Percentiles rank a stretch among this genome's conserved stretches.
Evolutionary conservation across 2,113 vertebrate species (phyloP).

Genomic region (Hippocampus guttulatus): DNA sequence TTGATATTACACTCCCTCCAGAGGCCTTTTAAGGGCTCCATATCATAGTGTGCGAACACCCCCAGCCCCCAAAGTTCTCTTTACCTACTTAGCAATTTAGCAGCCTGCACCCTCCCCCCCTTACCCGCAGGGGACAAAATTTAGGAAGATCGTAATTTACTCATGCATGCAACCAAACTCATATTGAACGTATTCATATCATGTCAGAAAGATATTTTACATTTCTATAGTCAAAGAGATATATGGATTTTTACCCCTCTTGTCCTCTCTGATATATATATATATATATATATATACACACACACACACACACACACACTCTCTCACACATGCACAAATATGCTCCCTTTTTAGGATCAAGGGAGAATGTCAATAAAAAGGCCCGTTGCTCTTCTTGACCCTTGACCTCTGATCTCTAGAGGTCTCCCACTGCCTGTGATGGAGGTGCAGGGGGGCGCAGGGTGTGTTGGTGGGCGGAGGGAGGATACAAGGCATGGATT

Average conservation of each 20-base stretch:
- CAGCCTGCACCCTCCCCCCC: slow-evolving; percentile 55
- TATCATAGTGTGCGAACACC: slow-evolving; percentile 70
- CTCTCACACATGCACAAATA: slow-evolving; percentile 30
- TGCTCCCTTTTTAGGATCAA: slow-evolving; percentile 45
- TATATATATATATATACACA: neutral
- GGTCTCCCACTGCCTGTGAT: slow-evolving; percentile 73
- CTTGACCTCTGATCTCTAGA: slow-evolving; percentile 81
- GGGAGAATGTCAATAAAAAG: slow-evolving; percentile 76
- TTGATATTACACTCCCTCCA: slow-evolving; percentile 84
- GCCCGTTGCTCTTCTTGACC: slow-evolving; percentile 75
- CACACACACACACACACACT: neutral
- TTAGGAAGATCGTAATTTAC: slow-evolving; percentile 26
- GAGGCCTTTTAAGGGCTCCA: slow-evolving; percentile 82
- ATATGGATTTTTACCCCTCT: neutral
- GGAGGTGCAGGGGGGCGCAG: slow-evolving; percentile 71
- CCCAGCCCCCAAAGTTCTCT: slow-evolving; percentile 76
- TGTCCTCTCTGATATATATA: slow-evolving; percentile 3
- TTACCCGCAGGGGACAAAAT: slow-evolving; percentile 28
- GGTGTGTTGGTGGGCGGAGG: slow-evolving; percentile 52
- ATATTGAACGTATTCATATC: neutral
- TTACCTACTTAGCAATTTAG: slow-evolving; percentile 71
- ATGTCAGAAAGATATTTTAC: slow-evolving; percentile 9
- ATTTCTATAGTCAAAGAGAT: slow-evolving; percentile 1
- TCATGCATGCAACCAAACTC: slow-evolving; percentile 1
- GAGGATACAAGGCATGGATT: slow-evolving; percentile 52